Evolutionary conservation across 2,888 invertebrate genomes (phyloP).

Genomic region (Himalopsyche kuldschensis): DNA sequence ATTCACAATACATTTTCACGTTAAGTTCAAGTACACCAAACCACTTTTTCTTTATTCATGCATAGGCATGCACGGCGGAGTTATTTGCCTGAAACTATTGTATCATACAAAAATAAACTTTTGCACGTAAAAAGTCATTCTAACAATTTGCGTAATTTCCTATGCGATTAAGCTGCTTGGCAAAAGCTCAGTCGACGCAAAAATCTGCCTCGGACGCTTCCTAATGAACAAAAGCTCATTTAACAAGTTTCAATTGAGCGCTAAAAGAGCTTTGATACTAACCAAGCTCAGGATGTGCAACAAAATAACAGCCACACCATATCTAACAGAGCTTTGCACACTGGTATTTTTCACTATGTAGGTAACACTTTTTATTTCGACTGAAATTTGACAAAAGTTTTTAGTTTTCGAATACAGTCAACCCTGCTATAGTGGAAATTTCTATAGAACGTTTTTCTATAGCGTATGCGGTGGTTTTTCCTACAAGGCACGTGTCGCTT

Average conservation of each 20-base stretch:
- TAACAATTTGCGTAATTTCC: not conserved
- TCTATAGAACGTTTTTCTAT: no score
- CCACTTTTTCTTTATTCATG: no score
- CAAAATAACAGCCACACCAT: not conserved
- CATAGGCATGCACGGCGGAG: no score
- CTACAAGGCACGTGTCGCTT: no score
- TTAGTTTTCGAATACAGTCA: not conserved
- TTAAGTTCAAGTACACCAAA: no score
- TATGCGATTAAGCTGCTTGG: not conserved
- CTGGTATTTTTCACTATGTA: not conserved
- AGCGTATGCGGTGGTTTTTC: no score
- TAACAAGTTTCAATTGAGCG: not conserved
- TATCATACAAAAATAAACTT: not conserved
- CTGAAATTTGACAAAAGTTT: no score
- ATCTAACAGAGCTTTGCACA: not conserved
- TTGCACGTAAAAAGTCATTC: not conserved
- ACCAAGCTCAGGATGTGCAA: not conserved
- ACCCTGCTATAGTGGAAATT: no score
- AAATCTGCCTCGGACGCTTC: not conserved
- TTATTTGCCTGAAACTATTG: no score
- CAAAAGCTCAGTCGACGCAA: not conserved
- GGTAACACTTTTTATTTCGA: not conserved
- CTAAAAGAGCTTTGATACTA: not conserved
- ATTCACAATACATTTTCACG: no score
- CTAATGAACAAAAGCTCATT: not conserved